phyloP scores from a whole-genome alignment of 2,797 vertebrate genomes.

The Discoglossus pictus region DNA sequence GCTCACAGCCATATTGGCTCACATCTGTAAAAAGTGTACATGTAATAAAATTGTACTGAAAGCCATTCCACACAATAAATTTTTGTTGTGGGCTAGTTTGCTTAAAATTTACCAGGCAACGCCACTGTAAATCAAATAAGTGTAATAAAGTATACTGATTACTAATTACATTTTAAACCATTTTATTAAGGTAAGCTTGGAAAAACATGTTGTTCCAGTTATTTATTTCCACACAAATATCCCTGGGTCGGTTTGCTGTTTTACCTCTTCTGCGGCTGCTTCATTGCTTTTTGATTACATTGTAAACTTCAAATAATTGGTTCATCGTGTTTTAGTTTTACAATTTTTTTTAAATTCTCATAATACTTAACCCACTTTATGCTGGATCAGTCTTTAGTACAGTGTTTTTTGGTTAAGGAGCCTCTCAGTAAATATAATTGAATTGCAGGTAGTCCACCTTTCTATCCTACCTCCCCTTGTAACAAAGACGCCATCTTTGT shows the following conservation, averaged over 20 bases:
- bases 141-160: constrained; percentile 14
- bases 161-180: constrained; percentile 20
- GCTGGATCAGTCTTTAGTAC: neutral
- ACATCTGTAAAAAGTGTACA: neutral
- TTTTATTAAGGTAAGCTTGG: constrained; percentile 24
- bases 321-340: constrained; percentile 2
- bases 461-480: too few species aligned
- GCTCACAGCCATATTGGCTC: neutral
- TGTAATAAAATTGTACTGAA: neutral
- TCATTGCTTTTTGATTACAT: constrained; percentile 27
- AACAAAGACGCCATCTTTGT: too few species aligned
- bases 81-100: neutral
- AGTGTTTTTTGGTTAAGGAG: too few species aligned
- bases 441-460: too few species aligned
- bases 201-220: constrained; percentile 31
- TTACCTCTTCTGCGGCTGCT: constrained; percentile 6
- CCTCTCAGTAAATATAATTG: too few species aligned
- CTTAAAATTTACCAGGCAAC: neutral
- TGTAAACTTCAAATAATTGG: constrained; percentile 21
- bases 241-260: neutral
- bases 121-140: constrained; percentile 17
- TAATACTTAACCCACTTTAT: constrained; percentile 8
- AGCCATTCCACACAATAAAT: neutral
- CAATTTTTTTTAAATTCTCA: neutral
- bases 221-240: constrained; percentile 23